phyloP scores from a whole-genome alignment of 2,888 invertebrate genomes.

The Sialis fuliginosa region DNA sequence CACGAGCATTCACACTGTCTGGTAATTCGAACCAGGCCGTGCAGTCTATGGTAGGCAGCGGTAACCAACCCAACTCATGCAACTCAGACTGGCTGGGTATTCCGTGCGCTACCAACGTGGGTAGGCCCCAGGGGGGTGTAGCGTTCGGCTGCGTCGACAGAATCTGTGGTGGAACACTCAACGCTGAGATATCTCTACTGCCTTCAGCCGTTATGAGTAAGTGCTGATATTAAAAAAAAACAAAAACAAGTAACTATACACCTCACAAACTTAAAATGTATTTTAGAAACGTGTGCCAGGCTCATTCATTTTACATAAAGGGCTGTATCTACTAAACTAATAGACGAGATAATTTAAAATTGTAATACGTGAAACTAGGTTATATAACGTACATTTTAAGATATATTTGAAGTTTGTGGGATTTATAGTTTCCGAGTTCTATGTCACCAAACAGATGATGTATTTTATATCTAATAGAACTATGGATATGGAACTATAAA shows the following conservation, averaged over 20 bases:
- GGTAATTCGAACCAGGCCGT: constrained; percentile 54
- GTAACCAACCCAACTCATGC: constrained; percentile 46
- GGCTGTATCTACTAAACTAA: too few relatives aligned
- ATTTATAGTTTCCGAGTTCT: too few relatives aligned
- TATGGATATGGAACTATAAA: too few relatives aligned
- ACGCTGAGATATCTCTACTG: constrained; percentile 49
- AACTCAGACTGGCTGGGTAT: constrained; percentile 64
- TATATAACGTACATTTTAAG: too few relatives aligned
- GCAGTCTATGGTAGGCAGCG: constrained; percentile 46
- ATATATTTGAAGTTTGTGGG: too few relatives aligned
- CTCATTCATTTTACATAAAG: too few relatives aligned
- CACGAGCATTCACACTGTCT: constrained; percentile 55
- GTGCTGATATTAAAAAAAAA: constrained; percentile 16
- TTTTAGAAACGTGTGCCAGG: neutral
- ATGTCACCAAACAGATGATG: too few relatives aligned
- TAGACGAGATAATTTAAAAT: too few relatives aligned
- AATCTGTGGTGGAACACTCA: constrained; percentile 67
- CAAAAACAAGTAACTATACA: too few relatives aligned
- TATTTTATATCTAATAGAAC: too few relatives aligned
- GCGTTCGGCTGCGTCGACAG: constrained; percentile 45
- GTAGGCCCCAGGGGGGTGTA: constrained; percentile 23
- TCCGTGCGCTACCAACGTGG: constrained; percentile 57
- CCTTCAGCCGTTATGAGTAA: constrained; percentile 55
- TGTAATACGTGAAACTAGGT: too few relatives aligned
- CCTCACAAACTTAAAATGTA: too few relatives aligned